These are phyloP conservation scores for Eufriesea mexicana DNA, from an alignment of 1,140 invertebrate species.

Conservation along the genomic window DNA sequence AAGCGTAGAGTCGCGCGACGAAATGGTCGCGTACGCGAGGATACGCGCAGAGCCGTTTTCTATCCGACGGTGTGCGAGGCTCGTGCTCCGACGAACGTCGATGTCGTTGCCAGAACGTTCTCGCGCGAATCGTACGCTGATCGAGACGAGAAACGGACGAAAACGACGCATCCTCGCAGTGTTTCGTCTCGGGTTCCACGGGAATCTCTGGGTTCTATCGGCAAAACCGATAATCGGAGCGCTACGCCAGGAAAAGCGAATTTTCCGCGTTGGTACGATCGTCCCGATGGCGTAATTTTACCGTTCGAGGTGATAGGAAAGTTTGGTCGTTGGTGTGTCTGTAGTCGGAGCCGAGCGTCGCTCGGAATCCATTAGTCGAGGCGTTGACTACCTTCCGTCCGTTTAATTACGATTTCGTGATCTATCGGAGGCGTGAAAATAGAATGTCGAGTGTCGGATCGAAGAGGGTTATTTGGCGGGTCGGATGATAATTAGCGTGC, in stretches of 20 bases:
- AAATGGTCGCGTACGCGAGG: too few species aligned
- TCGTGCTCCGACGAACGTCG: neutral
- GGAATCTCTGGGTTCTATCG: too few species aligned
- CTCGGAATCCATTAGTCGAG: neutral
- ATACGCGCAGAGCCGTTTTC: slow-evolving; percentile 13
- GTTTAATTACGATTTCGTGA: slow-evolving; percentile 52
- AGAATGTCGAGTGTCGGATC: slow-evolving; percentile 5
- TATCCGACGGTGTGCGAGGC: slow-evolving; percentile 24
- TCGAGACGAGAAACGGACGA: neutral
- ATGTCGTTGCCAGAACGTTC: neutral
- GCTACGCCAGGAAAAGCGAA: neutral
- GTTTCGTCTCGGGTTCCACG: too few species aligned
- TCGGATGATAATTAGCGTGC: slow-evolving; percentile 55
- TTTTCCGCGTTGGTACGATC: neutral
- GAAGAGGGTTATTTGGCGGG: slow-evolving; percentile 31
- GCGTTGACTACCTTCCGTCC: slow-evolving; percentile 40
- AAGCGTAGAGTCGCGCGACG: neutral
- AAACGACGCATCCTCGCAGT: too few species aligned
- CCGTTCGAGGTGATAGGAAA: too few species aligned
- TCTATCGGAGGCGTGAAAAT: slow-evolving; percentile 44
- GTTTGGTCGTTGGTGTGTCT: too few species aligned
- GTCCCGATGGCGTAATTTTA: too few species aligned
- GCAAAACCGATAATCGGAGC: too few species aligned
- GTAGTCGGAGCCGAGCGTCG: neutral
- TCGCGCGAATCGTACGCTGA: neutral